phyloP scores from a whole-genome alignment of 2,888 invertebrate species.

The Meliscaeva auricollis region DNA sequence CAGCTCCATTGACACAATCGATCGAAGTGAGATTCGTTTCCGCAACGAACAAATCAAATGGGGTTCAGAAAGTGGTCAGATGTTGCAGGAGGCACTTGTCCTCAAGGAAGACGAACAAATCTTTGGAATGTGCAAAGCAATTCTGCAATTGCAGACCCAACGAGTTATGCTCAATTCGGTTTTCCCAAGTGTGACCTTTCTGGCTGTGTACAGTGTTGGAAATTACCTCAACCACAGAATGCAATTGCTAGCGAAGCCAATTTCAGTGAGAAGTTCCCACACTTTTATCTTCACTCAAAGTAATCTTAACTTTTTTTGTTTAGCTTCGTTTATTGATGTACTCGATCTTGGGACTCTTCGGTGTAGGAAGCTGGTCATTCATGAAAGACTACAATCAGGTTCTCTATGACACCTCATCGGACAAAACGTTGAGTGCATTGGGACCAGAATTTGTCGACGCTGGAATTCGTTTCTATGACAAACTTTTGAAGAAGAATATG shows the following conservation, averaged over 20 bases:
- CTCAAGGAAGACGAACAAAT: constrained; percentile 92
- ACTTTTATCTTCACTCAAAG: neutral
- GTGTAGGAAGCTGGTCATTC: constrained; percentile 87
- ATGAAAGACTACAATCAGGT: constrained; percentile 88
- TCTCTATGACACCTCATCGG: constrained; percentile 87
- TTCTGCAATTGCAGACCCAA: constrained; percentile 87
- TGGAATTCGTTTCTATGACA: constrained; percentile 91
- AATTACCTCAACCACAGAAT: constrained; percentile 85
- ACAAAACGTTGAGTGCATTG: constrained; percentile 86
- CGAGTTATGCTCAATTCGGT: constrained; percentile 86
- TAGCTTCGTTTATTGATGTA: constrained; percentile 85
- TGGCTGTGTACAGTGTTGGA: constrained; percentile 85
- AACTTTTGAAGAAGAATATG: constrained; percentile 89
- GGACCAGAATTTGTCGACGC: constrained; percentile 88
- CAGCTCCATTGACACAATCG: constrained; percentile 85
- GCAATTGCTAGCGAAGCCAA: constrained; percentile 86
- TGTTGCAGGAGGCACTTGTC: constrained; percentile 88
- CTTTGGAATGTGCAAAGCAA: constrained; percentile 91
- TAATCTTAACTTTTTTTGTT: neutral
- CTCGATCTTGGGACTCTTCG: constrained; percentile 85
- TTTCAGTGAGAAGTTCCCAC: constrained; percentile 81
- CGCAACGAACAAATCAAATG: constrained; percentile 87
- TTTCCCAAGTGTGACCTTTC: constrained; percentile 85
- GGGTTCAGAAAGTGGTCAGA: constrained; percentile 87
- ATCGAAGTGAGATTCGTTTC: constrained; percentile 87